phyloP scores from a whole-genome alignment of 2,113 vertebrate genomes.

The Dascyllus trimaculatus region DNA sequence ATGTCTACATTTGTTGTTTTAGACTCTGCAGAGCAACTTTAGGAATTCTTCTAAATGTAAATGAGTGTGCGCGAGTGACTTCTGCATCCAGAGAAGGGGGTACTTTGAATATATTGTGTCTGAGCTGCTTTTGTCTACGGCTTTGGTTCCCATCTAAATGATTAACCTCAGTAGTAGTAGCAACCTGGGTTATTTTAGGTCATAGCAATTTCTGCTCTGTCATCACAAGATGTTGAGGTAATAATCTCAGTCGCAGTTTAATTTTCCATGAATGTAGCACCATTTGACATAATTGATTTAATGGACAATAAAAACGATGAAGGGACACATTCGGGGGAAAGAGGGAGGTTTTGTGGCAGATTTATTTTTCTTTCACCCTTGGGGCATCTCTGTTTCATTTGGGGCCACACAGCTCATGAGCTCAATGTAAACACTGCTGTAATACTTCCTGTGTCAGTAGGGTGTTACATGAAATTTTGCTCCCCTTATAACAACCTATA shows the following conservation, averaged over 20 bases:
- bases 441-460: slow-evolving; percentile 39
- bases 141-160: neutral
- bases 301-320: neutral
- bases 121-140: neutral
- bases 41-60: neutral
- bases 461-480: slow-evolving; percentile 21
- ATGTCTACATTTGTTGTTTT: neutral
- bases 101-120: neutral
- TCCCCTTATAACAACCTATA: neutral
- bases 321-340: neutral
- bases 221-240: slow-evolving; percentile 15
- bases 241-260: slow-evolving; percentile 26
- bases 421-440: slow-evolving; percentile 50
- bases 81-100: neutral
- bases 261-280: neutral
- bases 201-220: slow-evolving; percentile 22
- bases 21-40: neutral
- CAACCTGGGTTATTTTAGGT: slow-evolving; percentile 6
- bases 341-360: neutral
- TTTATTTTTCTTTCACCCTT: slow-evolving; percentile 14
- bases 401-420: slow-evolving; percentile 10
- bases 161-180: neutral
- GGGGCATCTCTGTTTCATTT: slow-evolving; percentile 45
- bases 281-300: neutral
- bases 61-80: neutral